Evolutionary conservation across 2,113 vertebrate genomes (phyloP), one percentile per base, ranked within the genome.

Genomic region (Trochalopteron elliotii): DNA sequence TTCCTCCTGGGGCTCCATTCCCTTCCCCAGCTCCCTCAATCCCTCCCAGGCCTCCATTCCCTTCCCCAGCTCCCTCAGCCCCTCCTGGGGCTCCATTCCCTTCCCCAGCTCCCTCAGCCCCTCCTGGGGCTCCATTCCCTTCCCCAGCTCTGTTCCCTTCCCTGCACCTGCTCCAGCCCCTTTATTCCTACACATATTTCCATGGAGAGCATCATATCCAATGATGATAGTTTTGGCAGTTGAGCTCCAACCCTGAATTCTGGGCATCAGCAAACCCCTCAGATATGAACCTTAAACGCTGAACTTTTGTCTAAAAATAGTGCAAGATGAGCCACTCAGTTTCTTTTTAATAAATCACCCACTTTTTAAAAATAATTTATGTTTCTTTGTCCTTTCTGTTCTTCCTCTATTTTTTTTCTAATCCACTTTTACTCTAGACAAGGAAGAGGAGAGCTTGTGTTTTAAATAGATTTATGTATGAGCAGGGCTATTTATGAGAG

Each of bases 31-130:
- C 71, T 42, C 71, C 52, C n/a, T 75, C 59, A 56, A 59, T 56
- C 2, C 0, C 47, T 61, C 57, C 68, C 44, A 56, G 16, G 0
- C 3, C 22, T n/a, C 60, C 40, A 55, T 4, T 0, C 10, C 70
- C 35, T 40, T 60, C 3, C 37, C 56, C 56, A 83, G 4, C 7
- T 20, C 56, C 5, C 40, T 40, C 40, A 40, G 40, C 40, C n/a
- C 30, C 27, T 17, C 50, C 50, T 52, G 50, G 15, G 15, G 9
- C 56, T 52, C 75, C 57, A 52, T 9, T 3, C 59, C 61, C 27
- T n/a, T 6, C 4, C 22, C n/a, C 83, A 59, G 21, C 71, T 42
- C 71, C 53, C 30, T 75, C 59, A 56, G 69, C 68, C 2, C 0
- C 47, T 61, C 57, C 68, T 53, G 68, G 21, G 0, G 4, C 22